These are phyloP conservation scores for Ceraclea dissimilis DNA, from an alignment of 2,888 invertebrate species.

Conservation along the genomic window DNA sequence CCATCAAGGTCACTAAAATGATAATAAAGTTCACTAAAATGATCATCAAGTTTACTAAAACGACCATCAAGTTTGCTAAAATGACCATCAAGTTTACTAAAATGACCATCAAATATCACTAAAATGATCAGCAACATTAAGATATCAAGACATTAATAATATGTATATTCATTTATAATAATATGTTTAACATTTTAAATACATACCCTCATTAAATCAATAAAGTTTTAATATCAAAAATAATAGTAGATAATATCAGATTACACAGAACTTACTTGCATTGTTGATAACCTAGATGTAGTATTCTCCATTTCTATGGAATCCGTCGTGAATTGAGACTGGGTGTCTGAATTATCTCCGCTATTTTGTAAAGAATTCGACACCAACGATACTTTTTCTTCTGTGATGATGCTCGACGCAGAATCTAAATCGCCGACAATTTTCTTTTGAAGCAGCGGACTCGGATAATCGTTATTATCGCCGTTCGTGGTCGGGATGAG, in stretches of 20 bases:
- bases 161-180: background rate
- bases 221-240: background rate
- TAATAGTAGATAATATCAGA: background rate
- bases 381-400: constrained; percentile 37
- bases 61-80: too few relatives aligned
- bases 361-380: constrained; percentile 36
- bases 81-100: too few relatives aligned
- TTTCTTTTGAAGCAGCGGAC: constrained; percentile 39
- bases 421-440: constrained; percentile 39
- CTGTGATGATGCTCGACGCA: constrained; percentile 37
- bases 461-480: constrained; percentile 39
- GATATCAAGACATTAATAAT: too few relatives aligned
- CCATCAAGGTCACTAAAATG: too few relatives aligned
- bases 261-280: constrained; percentile 56
- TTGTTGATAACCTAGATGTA: constrained; percentile 44
- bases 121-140: too few relatives aligned
- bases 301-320: constrained; percentile 46
- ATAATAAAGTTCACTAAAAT: too few relatives aligned
- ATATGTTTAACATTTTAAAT: background rate
- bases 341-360: constrained; percentile 41
- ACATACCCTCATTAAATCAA: background rate
- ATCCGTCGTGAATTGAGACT: constrained; percentile 46
- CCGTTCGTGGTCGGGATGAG: constrained; percentile 38
- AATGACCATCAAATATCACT: too few relatives aligned
- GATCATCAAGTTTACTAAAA: too few relatives aligned